Base-by-base conservation (phyloP, 2,113 vertebrate species). In the Rhea americana region DNA sequence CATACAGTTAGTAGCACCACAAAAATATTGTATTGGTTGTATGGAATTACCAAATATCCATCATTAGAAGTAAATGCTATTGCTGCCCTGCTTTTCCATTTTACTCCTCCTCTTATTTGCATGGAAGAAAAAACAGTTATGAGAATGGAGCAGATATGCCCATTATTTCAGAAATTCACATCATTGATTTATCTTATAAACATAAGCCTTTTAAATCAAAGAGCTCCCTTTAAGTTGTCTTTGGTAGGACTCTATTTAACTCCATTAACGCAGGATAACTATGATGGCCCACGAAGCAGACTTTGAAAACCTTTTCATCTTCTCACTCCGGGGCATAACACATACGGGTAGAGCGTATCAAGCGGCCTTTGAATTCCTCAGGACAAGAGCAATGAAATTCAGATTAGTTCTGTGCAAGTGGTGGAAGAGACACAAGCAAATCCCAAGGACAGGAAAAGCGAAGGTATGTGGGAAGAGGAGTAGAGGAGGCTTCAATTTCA, bases 1-100 rank as follows among this genome's bases (percentile, higher is more conserved):
- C 37, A 13, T 0, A 0, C 13, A 20, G 48, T 68, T n/a, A 55
- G n/a, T 8, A 62, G 47, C 51, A 35, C 30, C 18, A 55, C 51
- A 55, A 50, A 90, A 90, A 55, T 4, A 82, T 74, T 0, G 0
- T 0, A 7, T 1, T 39, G 14, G 25, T 7, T 51, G 16, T 28
- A 58, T 1, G 41, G 18, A 82, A 26, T 28, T 5, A 20, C 11
- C 26, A 30, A 75, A 59, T 13, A 11, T 22, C 43, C 62, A 30
- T 7, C 5, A 28, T 22, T 43, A 73, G 53, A 87, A 82, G 76
- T 43, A 68, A 76, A 68, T 16, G n/a, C 22, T 35, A 45, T 2
- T 20, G 26, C 51, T 39, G 32, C 24, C 6, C 32, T 7, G 41
- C 21, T 87, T 70, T 56, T 66, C 48, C 32, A 10, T 78, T 68